phyloP scores from a whole-genome alignment of 2,113 vertebrate species.

The Theropithecus gelada region DNA sequence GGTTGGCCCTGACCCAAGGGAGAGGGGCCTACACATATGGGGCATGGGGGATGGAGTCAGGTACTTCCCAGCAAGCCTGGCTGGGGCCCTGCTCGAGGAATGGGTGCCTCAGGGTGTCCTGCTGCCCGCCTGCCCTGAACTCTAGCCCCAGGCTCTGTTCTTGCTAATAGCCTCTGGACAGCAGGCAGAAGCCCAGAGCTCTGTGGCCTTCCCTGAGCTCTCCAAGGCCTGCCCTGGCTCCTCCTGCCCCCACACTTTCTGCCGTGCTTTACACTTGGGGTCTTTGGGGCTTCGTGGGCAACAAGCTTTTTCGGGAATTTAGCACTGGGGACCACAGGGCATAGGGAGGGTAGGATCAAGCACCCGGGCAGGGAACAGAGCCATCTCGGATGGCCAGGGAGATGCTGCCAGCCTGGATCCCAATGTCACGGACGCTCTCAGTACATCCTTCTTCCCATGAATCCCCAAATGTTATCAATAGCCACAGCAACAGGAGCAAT shows the following conservation, averaged over 20 bases:
- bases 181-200: neutral
- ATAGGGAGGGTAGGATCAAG: neutral
- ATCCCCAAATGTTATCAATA: neutral
- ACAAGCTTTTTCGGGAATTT: neutral
- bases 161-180: neutral
- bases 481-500: too few species aligned
- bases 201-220: neutral
- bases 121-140: neutral
- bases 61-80: accelerated
- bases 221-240: neutral
- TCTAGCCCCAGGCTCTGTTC: too few species aligned
- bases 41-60: neutral
- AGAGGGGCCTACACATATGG: neutral
- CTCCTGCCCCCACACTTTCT: neutral
- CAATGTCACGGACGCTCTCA: neutral
- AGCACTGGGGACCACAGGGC: neutral
- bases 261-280: neutral
- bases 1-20: neutral
- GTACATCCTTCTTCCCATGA: neutral
- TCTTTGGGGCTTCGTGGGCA: neutral
- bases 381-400: neutral
- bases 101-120: neutral
- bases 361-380: neutral
- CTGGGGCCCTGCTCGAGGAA: neutral
- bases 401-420: neutral